These are phyloP conservation scores for Heliconius charithonia DNA, from an alignment of 2,888 invertebrate genomes.

Conservation along the genomic window DNA sequence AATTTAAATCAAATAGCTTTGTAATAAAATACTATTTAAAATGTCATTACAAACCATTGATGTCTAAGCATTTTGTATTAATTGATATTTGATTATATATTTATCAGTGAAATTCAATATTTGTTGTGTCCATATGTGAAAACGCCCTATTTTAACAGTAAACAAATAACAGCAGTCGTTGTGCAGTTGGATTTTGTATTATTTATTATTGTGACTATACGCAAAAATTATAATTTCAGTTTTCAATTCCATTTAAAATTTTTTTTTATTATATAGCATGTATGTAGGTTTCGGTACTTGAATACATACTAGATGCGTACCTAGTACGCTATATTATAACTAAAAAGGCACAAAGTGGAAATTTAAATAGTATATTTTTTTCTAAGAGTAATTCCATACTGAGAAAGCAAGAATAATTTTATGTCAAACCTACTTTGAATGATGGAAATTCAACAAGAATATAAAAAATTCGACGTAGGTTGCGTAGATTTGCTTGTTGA, in stretches of 20 bases:
- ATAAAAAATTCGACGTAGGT: too few relatives aligned
- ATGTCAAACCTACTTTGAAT: too few relatives aligned
- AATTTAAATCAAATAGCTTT: background rate
- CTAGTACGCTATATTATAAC: too few relatives aligned
- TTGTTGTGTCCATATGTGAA: background rate
- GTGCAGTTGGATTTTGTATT: too few relatives aligned
- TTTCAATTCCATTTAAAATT: background rate
- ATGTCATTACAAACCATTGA: background rate
- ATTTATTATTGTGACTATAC: too few relatives aligned
- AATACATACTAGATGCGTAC: too few relatives aligned
- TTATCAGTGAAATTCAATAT: constrained; percentile 22
- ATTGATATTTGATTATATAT: background rate
- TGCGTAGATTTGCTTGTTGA: too few relatives aligned
- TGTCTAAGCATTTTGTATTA: background rate
- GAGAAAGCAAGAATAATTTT: too few relatives aligned
- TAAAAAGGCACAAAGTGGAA: background rate
- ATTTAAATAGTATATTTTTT: too few relatives aligned
- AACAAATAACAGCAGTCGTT: background rate
- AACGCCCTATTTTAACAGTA: constrained; percentile 8
- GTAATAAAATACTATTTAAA: constrained; percentile 7
- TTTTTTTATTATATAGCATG: background rate
- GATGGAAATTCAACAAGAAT: too few relatives aligned
- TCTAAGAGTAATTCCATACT: too few relatives aligned
- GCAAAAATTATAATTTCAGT: background rate
- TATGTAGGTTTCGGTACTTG: background rate